Percentiles rank a stretch among this genome's conserved stretches.
Conservation (phyloP, 1,140 invertebrate species). For the Ruditapes philippinarum region DNA sequence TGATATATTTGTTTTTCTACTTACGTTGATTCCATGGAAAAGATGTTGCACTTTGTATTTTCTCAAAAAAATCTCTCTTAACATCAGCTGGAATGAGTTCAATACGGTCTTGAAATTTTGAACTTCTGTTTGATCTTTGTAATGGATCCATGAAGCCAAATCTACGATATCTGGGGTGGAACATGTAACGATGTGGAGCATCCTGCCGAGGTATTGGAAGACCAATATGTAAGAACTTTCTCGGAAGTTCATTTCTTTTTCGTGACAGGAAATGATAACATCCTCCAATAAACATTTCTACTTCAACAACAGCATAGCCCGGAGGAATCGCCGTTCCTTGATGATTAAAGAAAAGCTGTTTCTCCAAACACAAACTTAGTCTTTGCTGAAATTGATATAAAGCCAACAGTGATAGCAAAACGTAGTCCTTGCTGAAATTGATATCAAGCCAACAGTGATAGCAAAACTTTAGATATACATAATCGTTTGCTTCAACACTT, state of each 20-base stretch:
- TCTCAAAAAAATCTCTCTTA: not conserved
- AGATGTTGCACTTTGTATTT: not conserved
- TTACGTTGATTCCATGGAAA: too few species aligned
- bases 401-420: too few species aligned
- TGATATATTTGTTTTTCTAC: too few species aligned
- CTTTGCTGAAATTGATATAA: not conserved
- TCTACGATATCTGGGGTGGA: too few species aligned
- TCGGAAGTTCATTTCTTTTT: not conserved
- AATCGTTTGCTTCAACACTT: too few species aligned
- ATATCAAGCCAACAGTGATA: too few species aligned
- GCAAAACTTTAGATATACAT: too few species aligned
- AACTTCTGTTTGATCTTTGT: not conserved
- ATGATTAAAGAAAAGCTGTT: not conserved
- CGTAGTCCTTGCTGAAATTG: too few species aligned
- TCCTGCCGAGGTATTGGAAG: not conserved
- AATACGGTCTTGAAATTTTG: not conserved
- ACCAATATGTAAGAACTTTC: not conserved
- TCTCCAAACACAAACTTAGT: not conserved
- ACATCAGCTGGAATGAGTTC: not conserved
- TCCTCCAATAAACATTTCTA: not conserved
- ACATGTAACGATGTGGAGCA: too few species aligned
- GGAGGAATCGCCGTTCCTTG: not conserved
- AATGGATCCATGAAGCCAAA: too few species aligned
- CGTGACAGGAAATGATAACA: not conserved
- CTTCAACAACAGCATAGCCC: not conserved